These are phyloP conservation scores for Eulemur macaco DNA, from an alignment of 2,113 vertebrate genomes.

Conservation along the genomic window DNA sequence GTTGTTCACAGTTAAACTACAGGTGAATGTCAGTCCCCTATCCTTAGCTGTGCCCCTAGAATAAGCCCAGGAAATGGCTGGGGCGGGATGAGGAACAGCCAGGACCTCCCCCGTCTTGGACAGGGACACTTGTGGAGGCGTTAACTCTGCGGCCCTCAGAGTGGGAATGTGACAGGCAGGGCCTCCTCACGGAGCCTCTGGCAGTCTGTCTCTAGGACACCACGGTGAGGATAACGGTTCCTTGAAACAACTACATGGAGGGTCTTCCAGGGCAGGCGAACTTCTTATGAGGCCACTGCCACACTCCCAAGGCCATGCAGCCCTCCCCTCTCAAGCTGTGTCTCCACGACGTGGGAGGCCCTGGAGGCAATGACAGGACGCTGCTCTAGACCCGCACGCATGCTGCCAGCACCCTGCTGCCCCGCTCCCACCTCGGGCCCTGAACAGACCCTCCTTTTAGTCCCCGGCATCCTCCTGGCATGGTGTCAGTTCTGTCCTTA, in stretches of 20 bases:
- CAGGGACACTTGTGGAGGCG: accelerated
- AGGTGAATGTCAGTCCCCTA: accelerated
- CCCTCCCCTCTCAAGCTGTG: too few relatives aligned
- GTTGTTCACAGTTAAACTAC: not conserved
- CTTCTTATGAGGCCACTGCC: not conserved
- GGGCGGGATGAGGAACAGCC: accelerated
- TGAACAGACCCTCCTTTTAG: not conserved
- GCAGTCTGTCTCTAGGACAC: not conserved
- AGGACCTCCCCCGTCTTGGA: accelerated
- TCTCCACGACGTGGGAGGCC: accelerated
- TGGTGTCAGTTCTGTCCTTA: not conserved
- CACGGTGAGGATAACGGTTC: not conserved
- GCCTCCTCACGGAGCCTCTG: not conserved
- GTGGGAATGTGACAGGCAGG: not conserved
- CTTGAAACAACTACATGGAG: not conserved
- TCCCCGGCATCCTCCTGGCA: not conserved
- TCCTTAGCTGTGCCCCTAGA: not conserved
- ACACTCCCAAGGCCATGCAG: not conserved
- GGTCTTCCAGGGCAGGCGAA: not conserved
- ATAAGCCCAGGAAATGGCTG: not conserved
- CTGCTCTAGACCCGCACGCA: not conserved
- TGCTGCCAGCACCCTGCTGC: not conserved
- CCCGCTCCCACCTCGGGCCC: accelerated
- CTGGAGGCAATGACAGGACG: not conserved
- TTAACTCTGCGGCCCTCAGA: accelerated